Evolutionary conservation across 2,113 vertebrate genomes (phyloP), one percentile per base, ranked within the genome.

Genomic region (Malurus elegans): DNA sequence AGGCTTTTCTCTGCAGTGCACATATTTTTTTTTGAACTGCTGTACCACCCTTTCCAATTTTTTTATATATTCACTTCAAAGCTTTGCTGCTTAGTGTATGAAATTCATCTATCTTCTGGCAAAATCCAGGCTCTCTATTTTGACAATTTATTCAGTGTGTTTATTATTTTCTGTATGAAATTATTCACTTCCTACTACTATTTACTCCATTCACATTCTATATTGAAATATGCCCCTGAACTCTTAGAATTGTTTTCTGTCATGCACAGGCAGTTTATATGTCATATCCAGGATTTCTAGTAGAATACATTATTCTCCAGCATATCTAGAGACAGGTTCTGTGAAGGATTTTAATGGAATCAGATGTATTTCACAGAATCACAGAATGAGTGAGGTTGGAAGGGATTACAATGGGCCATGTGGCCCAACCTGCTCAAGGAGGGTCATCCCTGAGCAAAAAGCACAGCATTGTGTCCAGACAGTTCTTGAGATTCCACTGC

Each of bases 101-200:
- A 96, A 96, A 93, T 78, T 78, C 21, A 86, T 71, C 34, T 88
- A 3, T 86, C 71, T 93, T 90, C 60, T 83, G 51, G 60, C 26
- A 88, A 95, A 83, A 73, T 70, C 38, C 60, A 86, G 58, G 29
- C 31, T 83, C 81, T 86, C 32, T 25, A 31, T 88, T 90, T 69
- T 93, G 71, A 74, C 72, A 58, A 17, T 62, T 88, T 82, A 76
- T 90, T 93, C 47, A 42, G 8, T 50, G 53, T 83, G 32, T 90
- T 82, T 90, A 78, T 74, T 78, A 16, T 62, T 50, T 76, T 76
- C 29, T 23, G 12, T 38, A 45, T 65, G 20, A 82, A 92, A 76
- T 50, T 57, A 75, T 70, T 93, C 16, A 19, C 7, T 79, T 92
- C 18, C 54, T n/a, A 12, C 20, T 66, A 76, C 12, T 74, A 17